These are phyloP conservation scores for Hippocampus barbouri DNA, from an alignment of 2,113 vertebrate species.

Conservation along the genomic window DNA sequence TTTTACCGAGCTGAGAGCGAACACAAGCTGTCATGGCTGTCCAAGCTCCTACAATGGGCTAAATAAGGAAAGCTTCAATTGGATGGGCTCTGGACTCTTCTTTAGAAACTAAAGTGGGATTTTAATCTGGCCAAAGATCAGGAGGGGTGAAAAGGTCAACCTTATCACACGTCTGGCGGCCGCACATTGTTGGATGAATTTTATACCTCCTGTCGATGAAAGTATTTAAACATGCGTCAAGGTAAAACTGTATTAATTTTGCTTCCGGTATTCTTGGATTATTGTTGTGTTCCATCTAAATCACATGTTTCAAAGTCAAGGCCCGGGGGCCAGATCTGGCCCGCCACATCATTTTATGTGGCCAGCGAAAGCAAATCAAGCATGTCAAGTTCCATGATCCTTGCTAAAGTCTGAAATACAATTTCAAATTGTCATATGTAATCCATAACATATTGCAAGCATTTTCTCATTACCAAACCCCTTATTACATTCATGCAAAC, in stretches of 20 bases:
- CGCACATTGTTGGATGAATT: not conserved
- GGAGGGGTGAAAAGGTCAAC: constrained; percentile 13
- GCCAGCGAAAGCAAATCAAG: too few species aligned
- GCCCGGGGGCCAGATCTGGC: too few species aligned
- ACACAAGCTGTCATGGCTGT: constrained; percentile 8
- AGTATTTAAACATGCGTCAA: not conserved
- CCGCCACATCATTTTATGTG: too few species aligned
- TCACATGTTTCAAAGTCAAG: too few species aligned
- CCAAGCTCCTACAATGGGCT: constrained; percentile 57
- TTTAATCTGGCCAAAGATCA: constrained; percentile 52
- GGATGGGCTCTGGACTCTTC: constrained; percentile 56
- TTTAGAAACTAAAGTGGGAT: constrained; percentile 42
- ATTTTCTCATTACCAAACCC: too few species aligned
- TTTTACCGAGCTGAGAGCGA: not conserved
- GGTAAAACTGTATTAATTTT: not conserved
- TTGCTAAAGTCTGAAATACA: too few species aligned
- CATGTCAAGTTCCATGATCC: too few species aligned
- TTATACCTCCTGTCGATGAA: not conserved
- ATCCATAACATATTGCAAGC: too few species aligned
- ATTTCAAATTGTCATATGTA: too few species aligned
- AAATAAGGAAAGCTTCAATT: constrained; percentile 61
- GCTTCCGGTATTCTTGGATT: too few species aligned
- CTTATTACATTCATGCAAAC: too few species aligned
- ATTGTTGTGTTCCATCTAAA: too few species aligned
- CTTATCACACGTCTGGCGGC: not conserved